Evolutionary conservation across 2,888 invertebrate species (phyloP).

Genomic region (Pecten maximus): DNA sequence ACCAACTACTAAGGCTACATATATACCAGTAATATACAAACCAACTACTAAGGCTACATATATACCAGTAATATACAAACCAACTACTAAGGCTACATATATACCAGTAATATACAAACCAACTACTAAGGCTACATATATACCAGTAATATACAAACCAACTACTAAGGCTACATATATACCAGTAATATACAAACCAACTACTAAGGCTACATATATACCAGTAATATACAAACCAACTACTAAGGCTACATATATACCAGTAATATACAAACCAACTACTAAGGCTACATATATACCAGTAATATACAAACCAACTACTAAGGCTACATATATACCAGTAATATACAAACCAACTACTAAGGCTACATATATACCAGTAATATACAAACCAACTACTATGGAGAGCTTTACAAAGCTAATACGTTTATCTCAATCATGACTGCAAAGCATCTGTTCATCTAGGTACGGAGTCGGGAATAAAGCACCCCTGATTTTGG

Average conservation of each 20-base stretch:
- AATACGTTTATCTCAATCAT: background rate
- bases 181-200: too few species aligned
- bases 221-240: too few species aligned
- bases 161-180: background rate
- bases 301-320: too few species aligned
- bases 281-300: background rate
- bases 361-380: too few species aligned
- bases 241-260: background rate
- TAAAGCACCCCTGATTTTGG: background rate
- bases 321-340: background rate
- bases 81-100: background rate
- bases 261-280: too few species aligned
- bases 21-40: too few species aligned
- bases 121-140: background rate
- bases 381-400: background rate
- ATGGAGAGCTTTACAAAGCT: background rate
- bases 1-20: background rate
- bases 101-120: too few species aligned
- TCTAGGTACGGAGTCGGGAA: background rate
- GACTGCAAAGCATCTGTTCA: background rate
- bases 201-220: background rate
- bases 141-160: too few species aligned
- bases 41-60: background rate
- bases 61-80: too few species aligned
- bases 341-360: too few species aligned